Base-by-base conservation (phyloP, 2,888 invertebrate genomes). In the Aporophyla lueneburgensis region DNA sequence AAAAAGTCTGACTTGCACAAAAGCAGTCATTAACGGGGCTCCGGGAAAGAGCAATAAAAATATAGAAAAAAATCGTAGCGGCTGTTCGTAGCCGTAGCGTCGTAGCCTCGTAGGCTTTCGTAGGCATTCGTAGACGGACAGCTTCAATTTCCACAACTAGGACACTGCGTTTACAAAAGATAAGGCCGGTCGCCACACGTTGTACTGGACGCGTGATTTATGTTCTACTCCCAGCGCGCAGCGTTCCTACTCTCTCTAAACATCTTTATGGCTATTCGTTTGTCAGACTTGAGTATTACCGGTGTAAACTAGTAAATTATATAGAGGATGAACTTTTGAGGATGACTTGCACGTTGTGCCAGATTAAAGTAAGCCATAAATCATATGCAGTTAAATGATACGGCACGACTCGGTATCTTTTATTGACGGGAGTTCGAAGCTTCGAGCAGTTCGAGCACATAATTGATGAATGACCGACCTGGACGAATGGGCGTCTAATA, bases 371-470 rank as follows among this genome's bases (percentile, higher is more conserved):
- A 78, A 86, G 80, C 62, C 75, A 83, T 87, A 87, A 87, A 86
- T 87, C 76, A 81, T 78, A 77, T 85, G 79, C 80, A 83, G 83
- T 78, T 82, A 62, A 75, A 86, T 73, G 73, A 80, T 80, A 80
- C 74, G 63, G 59, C 69, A 62, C 65, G 46, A 78, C 66, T 76
- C 78, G 72, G 74, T 87, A 86, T 83, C 86, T 83, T 87, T 85
- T 86, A 86, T 87, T 85, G 87, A 86, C 80, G 79, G 81, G 65
- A 72, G 73, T 81, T 82, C 78, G 71, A 76, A 76, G 66, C 76
- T 80, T 71, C 51, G 78, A 76, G 67, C 76, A 71, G 72, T 78
- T 86, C 77, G 74, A 80, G 80, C 77, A 75, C 78, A 79, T 84
- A 66, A 86, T 77, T 86, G 76, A 87, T 86, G 79, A 85, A 79